Percentiles rank a stretch among this genome's conserved stretches.
These are phyloP conservation scores for Pantherophis alleghaniensis DNA, from an alignment of 2,797 vertebrate genomes.

Conservation along the genomic window DNA sequence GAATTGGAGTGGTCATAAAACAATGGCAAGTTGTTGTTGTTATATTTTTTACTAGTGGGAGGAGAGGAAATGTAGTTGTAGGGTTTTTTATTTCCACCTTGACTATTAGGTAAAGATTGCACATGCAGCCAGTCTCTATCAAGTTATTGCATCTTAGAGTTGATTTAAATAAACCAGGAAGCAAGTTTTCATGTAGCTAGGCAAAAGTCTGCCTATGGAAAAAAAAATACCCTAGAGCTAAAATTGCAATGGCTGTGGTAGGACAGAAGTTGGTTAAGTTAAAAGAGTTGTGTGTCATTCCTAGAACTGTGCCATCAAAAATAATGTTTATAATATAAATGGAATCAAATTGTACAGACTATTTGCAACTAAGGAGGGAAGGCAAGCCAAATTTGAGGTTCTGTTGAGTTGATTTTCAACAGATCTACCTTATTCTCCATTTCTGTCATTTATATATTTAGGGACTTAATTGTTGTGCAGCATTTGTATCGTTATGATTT, in stretches of 20 bases:
- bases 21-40: not conserved
- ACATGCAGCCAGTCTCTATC: not conserved
- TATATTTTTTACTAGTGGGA: not conserved
- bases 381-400: not conserved
- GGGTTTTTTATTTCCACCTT: not conserved
- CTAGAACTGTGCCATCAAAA: fast-evolving
- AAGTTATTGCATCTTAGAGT: not conserved
- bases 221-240: not conserved
- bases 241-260: not conserved
- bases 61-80: not conserved
- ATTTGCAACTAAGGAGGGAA: not conserved
- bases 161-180: not conserved
- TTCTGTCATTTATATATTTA: not conserved
- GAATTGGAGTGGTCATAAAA: not conserved
- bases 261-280: not conserved
- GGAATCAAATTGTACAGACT: fast-evolving
- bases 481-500: not conserved
- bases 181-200: not conserved
- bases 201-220: not conserved
- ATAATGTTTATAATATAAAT: not conserved
- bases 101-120: too few relatives aligned
- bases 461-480: not conserved
- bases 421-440: not conserved
- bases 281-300: fast-evolving
- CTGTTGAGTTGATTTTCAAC: not conserved